Evolutionary conservation across 2,113 vertebrate genomes (phyloP).

Genomic region (Nesogale talazaci): DNA sequence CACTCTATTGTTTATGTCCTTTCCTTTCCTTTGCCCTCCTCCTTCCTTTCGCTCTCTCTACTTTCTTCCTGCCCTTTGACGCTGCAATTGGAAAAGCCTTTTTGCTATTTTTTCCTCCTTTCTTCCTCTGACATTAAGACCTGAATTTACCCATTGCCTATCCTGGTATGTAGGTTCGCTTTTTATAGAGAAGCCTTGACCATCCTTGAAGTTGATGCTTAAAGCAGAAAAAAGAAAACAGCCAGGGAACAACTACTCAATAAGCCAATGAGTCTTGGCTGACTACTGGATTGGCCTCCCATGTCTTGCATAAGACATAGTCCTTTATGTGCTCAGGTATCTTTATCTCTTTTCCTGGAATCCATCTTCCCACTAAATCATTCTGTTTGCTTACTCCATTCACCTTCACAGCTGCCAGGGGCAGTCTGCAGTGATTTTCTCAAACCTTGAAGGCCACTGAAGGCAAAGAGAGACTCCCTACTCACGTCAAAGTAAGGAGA

Average conservation of each 20-base stretch:
- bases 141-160: not conserved
- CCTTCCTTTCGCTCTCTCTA: not conserved
- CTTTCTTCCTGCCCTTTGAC: not conserved
- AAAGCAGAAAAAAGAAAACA: not conserved
- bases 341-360: constrained; percentile 6
- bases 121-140: not conserved
- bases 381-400: not conserved
- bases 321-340: not conserved
- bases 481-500: constrained; percentile 27
- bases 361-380: not conserved
- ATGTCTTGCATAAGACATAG: not conserved
- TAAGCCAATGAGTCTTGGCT: not conserved
- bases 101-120: constrained; percentile 1
- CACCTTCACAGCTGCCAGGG: not conserved
- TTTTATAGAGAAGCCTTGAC: not conserved
- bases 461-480: not conserved
- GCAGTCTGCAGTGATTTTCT: not conserved
- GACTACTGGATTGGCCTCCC: not conserved
- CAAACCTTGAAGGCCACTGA: not conserved
- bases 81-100: not conserved
- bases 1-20: not conserved
- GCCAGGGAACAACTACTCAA: not conserved
- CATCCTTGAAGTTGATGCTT: not conserved
- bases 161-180: not conserved
- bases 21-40: not conserved